phyloP scores from a whole-genome alignment of 1,140 invertebrate genomes.

The Babylonia areolata region DNA sequence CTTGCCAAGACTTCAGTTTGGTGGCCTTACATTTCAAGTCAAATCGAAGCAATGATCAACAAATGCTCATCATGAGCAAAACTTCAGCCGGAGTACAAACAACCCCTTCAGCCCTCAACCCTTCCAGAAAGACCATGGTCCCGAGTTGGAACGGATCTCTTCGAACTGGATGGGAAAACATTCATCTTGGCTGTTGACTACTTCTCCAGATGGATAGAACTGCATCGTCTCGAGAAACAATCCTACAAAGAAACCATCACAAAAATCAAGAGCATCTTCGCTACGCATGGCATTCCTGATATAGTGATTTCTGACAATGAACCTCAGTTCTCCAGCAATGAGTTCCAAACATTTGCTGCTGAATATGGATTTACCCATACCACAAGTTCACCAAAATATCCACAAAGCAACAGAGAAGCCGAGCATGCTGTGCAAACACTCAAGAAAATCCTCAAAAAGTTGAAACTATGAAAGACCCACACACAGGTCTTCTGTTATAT shows the following conservation, averaged over 20 bases:
- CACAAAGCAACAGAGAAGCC: slow-evolving; percentile 53
- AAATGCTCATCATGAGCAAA: slow-evolving; percentile 41
- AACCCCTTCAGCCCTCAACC: slow-evolving; percentile 40
- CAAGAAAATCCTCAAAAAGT: slow-evolving; percentile 44
- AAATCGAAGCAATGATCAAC: slow-evolving; percentile 29
- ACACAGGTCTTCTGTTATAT: slow-evolving; percentile 41
- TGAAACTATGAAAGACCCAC: slow-evolving; percentile 35
- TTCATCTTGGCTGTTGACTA: slow-evolving; percentile 53
- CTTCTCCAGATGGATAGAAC: slow-evolving; percentile 46
- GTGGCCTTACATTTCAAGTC: slow-evolving; percentile 20
- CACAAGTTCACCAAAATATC: slow-evolving; percentile 46
- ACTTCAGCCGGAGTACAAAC: slow-evolving; percentile 27
- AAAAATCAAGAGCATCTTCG: slow-evolving; percentile 30
- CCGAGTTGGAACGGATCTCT: slow-evolving; percentile 34
- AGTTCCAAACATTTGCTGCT: slow-evolving; percentile 38
- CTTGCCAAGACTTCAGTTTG: slow-evolving; percentile 32
- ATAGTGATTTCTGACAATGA: slow-evolving; percentile 41
- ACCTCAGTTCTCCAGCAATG: not conserved
- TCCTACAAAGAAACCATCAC: not conserved
- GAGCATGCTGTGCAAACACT: slow-evolving; percentile 54
- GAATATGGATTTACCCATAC: slow-evolving; percentile 51
- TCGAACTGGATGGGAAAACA: slow-evolving; percentile 23
- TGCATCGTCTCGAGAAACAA: not conserved
- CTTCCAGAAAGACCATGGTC: slow-evolving; percentile 45
- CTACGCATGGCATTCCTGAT: slow-evolving; percentile 50